Percentiles rank a stretch among this genome's conserved stretches.
Conservation (phyloP, 2,113 vertebrate genomes). For the Atlantisia rogersi region DNA sequence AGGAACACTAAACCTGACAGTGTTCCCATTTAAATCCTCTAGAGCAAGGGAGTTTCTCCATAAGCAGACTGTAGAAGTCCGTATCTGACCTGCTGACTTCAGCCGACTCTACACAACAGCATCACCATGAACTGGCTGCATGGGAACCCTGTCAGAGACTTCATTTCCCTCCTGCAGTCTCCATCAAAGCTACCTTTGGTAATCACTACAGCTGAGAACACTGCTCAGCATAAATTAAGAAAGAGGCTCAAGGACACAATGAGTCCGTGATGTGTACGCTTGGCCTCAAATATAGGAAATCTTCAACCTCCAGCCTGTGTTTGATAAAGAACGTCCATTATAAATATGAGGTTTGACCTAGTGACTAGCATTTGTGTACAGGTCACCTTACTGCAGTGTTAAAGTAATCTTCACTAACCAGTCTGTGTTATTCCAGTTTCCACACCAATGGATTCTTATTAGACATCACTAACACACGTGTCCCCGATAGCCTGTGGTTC, state of each 20-base stretch:
- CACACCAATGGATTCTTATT: background rate
- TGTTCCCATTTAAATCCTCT: conserved; percentile 44
- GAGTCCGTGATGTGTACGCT: background rate
- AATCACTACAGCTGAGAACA: conserved; percentile 34
- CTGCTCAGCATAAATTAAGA: conserved; percentile 45
- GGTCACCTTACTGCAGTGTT: background rate
- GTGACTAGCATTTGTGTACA: background rate
- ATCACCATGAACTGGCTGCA: background rate
- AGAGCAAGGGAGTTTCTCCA: conserved; percentile 27
- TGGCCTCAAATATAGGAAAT: background rate
- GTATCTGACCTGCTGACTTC: conserved; percentile 49
- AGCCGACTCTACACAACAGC: background rate
- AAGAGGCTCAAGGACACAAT: conserved; percentile 10
- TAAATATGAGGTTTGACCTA: background rate
- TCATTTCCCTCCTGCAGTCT: conserved; percentile 31
- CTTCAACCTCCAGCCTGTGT: background rate
- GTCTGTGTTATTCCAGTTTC: background rate
- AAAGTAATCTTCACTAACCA: background rate
- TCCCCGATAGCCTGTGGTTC: background rate
- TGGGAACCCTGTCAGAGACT: conserved; percentile 42
- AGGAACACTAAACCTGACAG: conserved; percentile 22
- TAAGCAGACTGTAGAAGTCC: background rate
- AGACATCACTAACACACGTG: background rate
- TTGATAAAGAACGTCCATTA: background rate
- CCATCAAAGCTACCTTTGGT: conserved; percentile 46